Evolutionary conservation across 2,888 invertebrate genomes (phyloP).

Genomic region (Barypeithes pellucidus): DNA sequence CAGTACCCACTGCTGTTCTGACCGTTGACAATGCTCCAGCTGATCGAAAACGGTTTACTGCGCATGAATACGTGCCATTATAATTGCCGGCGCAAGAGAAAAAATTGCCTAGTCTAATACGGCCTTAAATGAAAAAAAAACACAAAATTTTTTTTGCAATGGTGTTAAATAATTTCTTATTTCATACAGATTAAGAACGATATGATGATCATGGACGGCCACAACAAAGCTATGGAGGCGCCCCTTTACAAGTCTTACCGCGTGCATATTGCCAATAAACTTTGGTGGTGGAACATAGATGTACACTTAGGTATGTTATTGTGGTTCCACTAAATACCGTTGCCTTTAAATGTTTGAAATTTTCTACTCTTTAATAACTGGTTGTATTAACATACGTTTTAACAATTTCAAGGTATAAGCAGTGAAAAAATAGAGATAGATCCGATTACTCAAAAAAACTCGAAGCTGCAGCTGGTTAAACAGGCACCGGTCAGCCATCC

Average conservation of each 20-base stretch:
- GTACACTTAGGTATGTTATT: constrained; percentile 79
- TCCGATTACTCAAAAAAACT: constrained; percentile 80
- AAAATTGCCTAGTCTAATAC: too few relatives aligned
- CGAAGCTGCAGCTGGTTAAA: constrained; percentile 74
- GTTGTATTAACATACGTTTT: neutral
- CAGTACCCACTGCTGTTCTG: too few relatives aligned
- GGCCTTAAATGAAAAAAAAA: too few relatives aligned
- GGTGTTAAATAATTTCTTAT: neutral
- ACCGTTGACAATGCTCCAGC: too few relatives aligned
- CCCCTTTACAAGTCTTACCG: constrained; percentile 89
- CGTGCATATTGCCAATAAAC: constrained; percentile 84
- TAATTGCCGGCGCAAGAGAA: too few relatives aligned
- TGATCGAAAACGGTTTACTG: too few relatives aligned
- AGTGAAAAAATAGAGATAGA: constrained; percentile 94
- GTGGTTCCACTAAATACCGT: too few relatives aligned
- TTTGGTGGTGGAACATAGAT: constrained; percentile 84
- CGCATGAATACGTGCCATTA: too few relatives aligned
- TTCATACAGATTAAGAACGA: constrained; percentile 67
- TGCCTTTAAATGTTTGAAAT: too few relatives aligned
- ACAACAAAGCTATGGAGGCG: constrained; percentile 87
- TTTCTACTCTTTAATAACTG: too few relatives aligned
- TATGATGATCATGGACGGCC: constrained; percentile 79
- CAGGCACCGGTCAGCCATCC: constrained; percentile 88
- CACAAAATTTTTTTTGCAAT: too few relatives aligned
- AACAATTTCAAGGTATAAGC: constrained; percentile 79